Conservation (phyloP, 1,140 invertebrate species). For the Rhagoletis pomonella region DNA sequence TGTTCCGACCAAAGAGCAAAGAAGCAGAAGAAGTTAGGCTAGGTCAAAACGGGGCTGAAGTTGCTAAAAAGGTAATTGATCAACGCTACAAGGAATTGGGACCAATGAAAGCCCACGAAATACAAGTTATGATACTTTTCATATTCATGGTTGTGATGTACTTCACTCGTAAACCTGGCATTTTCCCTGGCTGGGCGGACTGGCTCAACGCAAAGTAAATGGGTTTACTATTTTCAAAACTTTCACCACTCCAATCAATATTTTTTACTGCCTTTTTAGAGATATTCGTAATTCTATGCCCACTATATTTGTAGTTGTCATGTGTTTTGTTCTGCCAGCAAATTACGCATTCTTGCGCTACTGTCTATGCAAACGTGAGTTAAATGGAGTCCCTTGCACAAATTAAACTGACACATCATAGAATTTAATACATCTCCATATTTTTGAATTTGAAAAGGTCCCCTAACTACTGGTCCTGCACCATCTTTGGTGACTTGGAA, state of each 20-base stretch:
- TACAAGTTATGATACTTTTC: conserved; percentile 85
- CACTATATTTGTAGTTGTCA: conserved; percentile 85
- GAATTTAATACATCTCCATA: neutral
- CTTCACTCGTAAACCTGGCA: conserved; percentile 88
- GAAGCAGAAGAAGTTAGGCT: conserved; percentile 77
- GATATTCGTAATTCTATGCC: conserved; percentile 88
- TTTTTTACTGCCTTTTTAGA: conserved; percentile 70
- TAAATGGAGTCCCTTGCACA: neutral
- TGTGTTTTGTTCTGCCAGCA: conserved; percentile 88
- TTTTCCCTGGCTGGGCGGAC: conserved; percentile 70
- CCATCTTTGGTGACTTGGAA: conserved; percentile 86
- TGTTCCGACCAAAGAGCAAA: conserved; percentile 79
- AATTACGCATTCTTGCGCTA: conserved; percentile 84
- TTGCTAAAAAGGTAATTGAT: conserved; percentile 81
- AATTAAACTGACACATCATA: neutral
- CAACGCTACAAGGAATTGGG: conserved; percentile 86
- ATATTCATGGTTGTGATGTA: conserved; percentile 87
- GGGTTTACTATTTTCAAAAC: neutral
- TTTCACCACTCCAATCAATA: too few species aligned
- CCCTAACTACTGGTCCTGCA: conserved; percentile 78
- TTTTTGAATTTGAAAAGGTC: conserved; percentile 71
- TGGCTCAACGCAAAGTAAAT: conserved; percentile 60
- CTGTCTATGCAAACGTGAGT: conserved; percentile 74
- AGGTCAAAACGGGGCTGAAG: conserved; percentile 78
- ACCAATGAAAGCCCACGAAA: conserved; percentile 88